These are phyloP conservation scores for Phorcus lineatus DNA, from an alignment of 2,888 invertebrate species.

Conservation along the genomic window DNA sequence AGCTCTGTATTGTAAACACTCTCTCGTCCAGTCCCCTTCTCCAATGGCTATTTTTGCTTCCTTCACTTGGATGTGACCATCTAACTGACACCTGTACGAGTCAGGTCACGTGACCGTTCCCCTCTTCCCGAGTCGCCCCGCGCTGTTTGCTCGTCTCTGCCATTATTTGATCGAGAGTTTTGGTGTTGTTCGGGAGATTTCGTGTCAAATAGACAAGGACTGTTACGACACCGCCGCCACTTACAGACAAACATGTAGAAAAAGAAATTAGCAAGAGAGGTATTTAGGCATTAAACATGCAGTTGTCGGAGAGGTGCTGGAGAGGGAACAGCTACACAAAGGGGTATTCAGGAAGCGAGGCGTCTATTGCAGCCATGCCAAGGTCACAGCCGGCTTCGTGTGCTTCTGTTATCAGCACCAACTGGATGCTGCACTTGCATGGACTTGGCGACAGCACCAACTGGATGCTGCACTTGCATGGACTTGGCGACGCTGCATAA, in stretches of 20 bases:
- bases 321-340: neutral
- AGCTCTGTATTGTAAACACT: neutral
- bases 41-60: neutral
- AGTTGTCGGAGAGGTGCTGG: neutral
- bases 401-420: too few relatives aligned
- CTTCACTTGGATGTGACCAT: slow-evolving; percentile 1
- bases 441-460: neutral
- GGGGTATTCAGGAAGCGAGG: neutral
- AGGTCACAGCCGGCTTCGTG: neutral
- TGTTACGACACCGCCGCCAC: slow-evolving; percentile 10
- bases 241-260: slow-evolving; percentile 13
- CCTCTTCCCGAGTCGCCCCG: neutral
- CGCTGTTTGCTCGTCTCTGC: slow-evolving; percentile 1
- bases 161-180: slow-evolving; percentile 23
- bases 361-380: neutral
- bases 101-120: neutral
- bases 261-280: neutral
- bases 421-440: neutral
- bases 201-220: slow-evolving; percentile 21
- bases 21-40: neutral
- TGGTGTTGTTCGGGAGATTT: slow-evolving; percentile 19
- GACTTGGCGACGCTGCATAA: neutral
- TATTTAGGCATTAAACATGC: neutral
- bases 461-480: neutral
- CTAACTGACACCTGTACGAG: neutral